These are phyloP conservation scores for Lepetodrilus schrolli DNA, from an alignment of 2,888 invertebrate species.

Conservation along the genomic window DNA sequence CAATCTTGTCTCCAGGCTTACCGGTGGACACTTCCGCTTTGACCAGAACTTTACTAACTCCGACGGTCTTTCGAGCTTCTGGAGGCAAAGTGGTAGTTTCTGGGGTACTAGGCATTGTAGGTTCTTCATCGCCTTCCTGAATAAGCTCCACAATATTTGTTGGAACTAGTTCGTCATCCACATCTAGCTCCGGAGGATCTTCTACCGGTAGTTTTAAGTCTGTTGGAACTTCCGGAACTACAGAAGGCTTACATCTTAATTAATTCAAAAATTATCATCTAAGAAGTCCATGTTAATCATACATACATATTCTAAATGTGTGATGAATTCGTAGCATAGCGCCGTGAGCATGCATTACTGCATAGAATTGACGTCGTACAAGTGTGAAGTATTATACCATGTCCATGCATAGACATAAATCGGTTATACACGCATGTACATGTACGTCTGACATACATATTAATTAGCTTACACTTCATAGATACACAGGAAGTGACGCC, in stretches of 20 bases:
- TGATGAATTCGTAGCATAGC: too few species aligned
- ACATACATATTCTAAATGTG: too few species aligned
- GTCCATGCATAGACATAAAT: too few species aligned
- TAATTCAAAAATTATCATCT: too few species aligned
- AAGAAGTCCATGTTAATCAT: too few species aligned
- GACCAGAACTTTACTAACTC: background rate
- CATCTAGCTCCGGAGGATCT: background rate
- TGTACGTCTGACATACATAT: too few species aligned
- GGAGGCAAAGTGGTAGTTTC: background rate
- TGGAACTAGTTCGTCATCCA: constrained; percentile 7
- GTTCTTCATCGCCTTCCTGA: background rate
- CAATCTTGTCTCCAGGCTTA: background rate
- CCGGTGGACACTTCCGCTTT: background rate
- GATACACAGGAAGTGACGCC: constrained; percentile 36
- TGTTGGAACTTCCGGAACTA: background rate
- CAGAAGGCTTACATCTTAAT: too few species aligned
- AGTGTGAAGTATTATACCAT: too few species aligned
- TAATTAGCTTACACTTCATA: background rate
- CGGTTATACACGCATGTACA: too few species aligned
- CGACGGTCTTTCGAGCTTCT: background rate
- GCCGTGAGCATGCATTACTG: too few species aligned
- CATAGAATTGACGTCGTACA: too few species aligned
- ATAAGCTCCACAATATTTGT: background rate
- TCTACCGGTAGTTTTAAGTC: background rate
- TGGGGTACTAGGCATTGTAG: too few species aligned